Base-by-base conservation (phyloP, 1,140 invertebrate genomes). In the Brachionus sp. region DNA sequence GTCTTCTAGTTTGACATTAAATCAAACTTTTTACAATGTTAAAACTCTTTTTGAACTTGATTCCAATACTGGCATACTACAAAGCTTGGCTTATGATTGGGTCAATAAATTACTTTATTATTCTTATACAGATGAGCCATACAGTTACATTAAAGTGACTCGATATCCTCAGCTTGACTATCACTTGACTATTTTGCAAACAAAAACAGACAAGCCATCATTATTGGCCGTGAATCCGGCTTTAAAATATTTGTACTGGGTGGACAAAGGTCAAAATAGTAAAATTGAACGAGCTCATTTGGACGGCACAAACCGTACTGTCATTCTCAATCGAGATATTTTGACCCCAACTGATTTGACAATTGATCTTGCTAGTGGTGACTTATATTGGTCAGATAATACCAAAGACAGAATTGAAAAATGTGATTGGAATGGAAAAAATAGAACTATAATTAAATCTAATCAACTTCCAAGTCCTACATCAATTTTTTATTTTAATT, bases 371-470 rank as follows among this genome's bases (percentile, higher is more conserved):
- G 88, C 92, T 23, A 98, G 95, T 0, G 94, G 98, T 86, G 95
- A 98, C 86, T 93, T 99, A 0, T 99, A 96, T 87, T 99, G 96
- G 97, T 95, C 97, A 0, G 97, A 99, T 88, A 94, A 95, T 0
- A 93, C 93, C 86, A 90, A 95, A 19, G 96, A 98, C 87, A 93
- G 92, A 84, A 96, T 98, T 84, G 95, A 97, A 86, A 88, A 88
- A 94, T 93, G 87, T 4, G 84, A 87, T 53, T 83, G 88, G 37
- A 86, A 88, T 75, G 88, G 88, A 10, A 84, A 68, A 6, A 85
- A 86, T 64, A 83, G 82, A 13, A 78, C 84, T 12, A 37, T 73
- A 25, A 42, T 85, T 0, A 53, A 80, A 13, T 39, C 42, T 25
- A n/a, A 33, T 83, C 37, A 75, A 46, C 0, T 75, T 1, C 70